Percentiles rank a stretch among this genome's conserved stretches.
Conservation (phyloP, 2,888 invertebrate species). For the Phasia obesa region DNA sequence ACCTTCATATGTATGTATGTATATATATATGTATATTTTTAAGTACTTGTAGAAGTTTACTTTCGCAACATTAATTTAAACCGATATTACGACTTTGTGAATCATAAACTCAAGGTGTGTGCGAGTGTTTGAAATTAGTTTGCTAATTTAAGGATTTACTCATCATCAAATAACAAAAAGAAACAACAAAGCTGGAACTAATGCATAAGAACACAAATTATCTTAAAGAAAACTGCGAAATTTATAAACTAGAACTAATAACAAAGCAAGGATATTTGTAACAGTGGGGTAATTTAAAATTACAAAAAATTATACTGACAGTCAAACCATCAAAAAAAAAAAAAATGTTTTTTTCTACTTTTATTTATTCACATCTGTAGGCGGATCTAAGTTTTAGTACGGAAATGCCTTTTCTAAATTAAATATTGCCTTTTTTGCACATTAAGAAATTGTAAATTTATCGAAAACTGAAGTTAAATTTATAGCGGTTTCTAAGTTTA, state of each 20-base stretch:
- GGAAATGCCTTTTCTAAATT: too few species aligned
- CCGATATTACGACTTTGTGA: constrained; percentile 27
- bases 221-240: background rate
- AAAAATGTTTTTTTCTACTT: too few species aligned
- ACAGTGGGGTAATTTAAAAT: too few species aligned
- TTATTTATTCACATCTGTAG: too few species aligned
- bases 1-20: background rate
- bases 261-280: too few species aligned
- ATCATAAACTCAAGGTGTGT: constrained; percentile 45
- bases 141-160: constrained; percentile 60
- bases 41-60: background rate
- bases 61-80: constrained; percentile 17
- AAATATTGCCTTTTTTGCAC: too few species aligned
- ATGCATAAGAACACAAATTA: background rate
- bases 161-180: constrained; percentile 3
- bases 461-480: too few species aligned
- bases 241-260: background rate
- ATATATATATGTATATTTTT: background rate
- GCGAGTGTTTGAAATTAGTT: constrained; percentile 49
- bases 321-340: too few species aligned
- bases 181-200: constrained; percentile 3
- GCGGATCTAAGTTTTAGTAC: too few species aligned
- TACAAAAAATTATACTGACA: too few species aligned
- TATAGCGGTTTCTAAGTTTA: too few species aligned
- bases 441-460: too few species aligned